These are phyloP conservation scores for Crotalus horridus DNA, from an alignment of 2,113 vertebrate genomes.

Conservation along the genomic window DNA sequence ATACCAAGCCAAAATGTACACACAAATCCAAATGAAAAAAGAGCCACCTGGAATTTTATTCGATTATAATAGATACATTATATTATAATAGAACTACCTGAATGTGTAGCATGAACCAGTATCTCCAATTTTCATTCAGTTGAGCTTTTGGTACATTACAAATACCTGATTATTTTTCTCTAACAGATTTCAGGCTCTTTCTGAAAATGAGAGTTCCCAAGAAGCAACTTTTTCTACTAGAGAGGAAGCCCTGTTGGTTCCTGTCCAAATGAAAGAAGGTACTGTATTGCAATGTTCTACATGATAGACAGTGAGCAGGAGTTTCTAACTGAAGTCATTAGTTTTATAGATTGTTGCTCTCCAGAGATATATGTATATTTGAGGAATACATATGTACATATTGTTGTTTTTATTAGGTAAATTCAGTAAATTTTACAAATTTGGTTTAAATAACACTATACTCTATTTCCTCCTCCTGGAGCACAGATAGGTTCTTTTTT, in stretches of 20 bases:
- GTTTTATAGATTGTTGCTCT: background rate
- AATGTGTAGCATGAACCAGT: background rate
- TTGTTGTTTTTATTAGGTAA: background rate
- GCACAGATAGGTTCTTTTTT: background rate
- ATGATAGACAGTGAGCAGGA: background rate
- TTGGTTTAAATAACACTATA: background rate
- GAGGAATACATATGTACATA: background rate
- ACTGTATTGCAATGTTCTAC: slow-evolving; percentile 16
- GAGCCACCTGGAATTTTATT: background rate
- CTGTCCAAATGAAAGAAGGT: slow-evolving; percentile 67
- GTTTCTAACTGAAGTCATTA: background rate
- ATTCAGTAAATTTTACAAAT: background rate
- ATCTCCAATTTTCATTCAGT: background rate
- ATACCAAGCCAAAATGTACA: background rate
- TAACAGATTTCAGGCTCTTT: slow-evolving; percentile 53
- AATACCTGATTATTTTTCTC: background rate
- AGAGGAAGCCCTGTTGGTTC: slow-evolving; percentile 33
- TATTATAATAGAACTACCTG: background rate
- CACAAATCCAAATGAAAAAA: background rate
- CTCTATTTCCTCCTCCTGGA: background rate
- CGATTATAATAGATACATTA: background rate
- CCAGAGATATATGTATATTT: background rate
- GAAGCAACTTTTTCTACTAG: slow-evolving; percentile 35
- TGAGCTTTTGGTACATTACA: background rate
- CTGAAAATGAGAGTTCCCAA: slow-evolving; percentile 35